These are phyloP conservation scores for Cuniculus paca DNA, from an alignment of 2,797 vertebrate species.

Conservation along the genomic window DNA sequence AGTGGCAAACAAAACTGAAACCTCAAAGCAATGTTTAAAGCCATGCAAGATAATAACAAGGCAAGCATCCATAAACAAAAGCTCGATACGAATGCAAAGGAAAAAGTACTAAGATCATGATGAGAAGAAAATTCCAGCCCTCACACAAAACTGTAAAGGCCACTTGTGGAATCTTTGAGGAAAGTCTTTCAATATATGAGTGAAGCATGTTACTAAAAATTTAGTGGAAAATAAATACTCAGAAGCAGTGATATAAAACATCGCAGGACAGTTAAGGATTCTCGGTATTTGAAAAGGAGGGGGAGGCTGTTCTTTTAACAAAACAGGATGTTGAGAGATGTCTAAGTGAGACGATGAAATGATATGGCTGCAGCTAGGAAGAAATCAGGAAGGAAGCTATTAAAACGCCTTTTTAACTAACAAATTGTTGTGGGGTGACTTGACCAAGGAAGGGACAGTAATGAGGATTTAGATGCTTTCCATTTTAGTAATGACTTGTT, in stretches of 20 bases:
- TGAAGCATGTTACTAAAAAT: conserved; percentile 42
- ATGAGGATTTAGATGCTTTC: not conserved
- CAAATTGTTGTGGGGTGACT: not conserved
- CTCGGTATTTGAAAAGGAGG: not conserved
- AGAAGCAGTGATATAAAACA: not conserved
- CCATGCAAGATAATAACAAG: conserved; percentile 39
- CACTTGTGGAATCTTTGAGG: not conserved
- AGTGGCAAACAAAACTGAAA: conserved; percentile 66
- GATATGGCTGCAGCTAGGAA: not conserved
- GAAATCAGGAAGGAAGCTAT: conserved; percentile 32
- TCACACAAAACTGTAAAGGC: not conserved
- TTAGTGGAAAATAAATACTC: not conserved
- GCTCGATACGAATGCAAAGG: not conserved
- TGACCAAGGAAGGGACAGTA: not conserved
- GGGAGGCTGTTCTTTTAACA: conserved; percentile 11
- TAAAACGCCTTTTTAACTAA: conserved; percentile 38
- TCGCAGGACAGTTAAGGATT: fast-evolving
- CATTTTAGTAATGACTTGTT: not conserved
- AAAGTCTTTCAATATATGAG: not conserved
- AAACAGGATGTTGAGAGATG: conserved; percentile 68
- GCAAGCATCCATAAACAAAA: conserved; percentile 23
- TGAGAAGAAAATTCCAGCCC: conserved; percentile 37
- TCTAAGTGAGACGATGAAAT: conserved; percentile 39
- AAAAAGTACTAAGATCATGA: not conserved
- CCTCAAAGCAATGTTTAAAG: conserved; percentile 41